phyloP scores from a whole-genome alignment of 1,140 invertebrate genomes.

The Adoxophyes honmai region DNA sequence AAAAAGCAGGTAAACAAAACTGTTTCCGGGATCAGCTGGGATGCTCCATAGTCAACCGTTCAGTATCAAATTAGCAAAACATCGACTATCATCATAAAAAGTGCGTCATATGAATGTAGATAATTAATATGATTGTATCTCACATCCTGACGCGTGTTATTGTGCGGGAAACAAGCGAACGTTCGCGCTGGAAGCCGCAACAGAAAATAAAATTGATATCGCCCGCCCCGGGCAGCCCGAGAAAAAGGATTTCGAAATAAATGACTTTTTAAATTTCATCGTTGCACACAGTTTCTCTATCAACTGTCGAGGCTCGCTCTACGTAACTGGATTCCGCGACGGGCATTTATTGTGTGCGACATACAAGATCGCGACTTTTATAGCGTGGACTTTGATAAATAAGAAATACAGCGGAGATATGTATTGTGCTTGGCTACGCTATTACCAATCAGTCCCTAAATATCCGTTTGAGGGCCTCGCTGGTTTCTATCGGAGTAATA shows the following conservation, averaged over 20 bases:
- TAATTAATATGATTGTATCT: constrained; percentile 14
- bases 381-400: constrained; percentile 56
- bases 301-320: constrained; percentile 69
- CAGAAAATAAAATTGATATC: constrained; percentile 75
- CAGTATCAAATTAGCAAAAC: no score
- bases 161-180: constrained; percentile 19
- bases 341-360: constrained; percentile 72
- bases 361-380: constrained; percentile 66
- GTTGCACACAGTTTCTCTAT: constrained; percentile 76
- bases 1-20: no score
- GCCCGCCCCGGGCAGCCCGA: constrained; percentile 64
- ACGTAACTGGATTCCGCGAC: constrained; percentile 71
- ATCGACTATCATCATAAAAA: no score
- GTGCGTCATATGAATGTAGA: no score
- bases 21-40: no score
- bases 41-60: no score
- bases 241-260: constrained; percentile 76
- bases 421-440: constrained; percentile 13
- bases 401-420: constrained; percentile 26
- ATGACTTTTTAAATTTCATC: constrained; percentile 78
- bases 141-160: constrained; percentile 6
- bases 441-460: constrained; percentile 20
- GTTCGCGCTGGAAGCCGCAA: constrained; percentile 53
- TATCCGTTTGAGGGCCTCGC: neutral
- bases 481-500: constrained; percentile 12